phyloP scores from a whole-genome alignment of 2,797 vertebrate genomes.

The Acanthiza pusilla region DNA sequence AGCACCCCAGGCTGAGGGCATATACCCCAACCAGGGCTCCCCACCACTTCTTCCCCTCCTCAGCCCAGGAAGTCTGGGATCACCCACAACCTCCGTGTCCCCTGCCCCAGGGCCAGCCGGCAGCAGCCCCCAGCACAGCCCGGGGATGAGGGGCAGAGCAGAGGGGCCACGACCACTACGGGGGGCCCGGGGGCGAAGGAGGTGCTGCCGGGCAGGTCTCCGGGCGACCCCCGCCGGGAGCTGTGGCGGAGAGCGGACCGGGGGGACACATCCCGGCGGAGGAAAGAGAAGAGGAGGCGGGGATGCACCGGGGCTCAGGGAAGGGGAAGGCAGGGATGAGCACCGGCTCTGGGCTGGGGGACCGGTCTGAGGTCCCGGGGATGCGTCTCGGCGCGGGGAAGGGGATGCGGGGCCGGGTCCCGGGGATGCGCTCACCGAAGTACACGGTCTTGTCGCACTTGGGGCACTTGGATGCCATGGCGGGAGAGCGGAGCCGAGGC shows the following conservation, averaged over 20 bases:
- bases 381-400: background rate
- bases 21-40: background rate
- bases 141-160: background rate
- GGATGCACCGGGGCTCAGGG: background rate
- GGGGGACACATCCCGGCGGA: background rate
- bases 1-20: background rate
- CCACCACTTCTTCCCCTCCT: background rate
- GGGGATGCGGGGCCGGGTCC: background rate
- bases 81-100: rapidly evolving
- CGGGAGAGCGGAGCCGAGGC: background rate
- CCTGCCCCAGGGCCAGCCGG: background rate
- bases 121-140: background rate
- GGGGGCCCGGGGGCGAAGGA: background rate
- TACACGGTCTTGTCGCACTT: slow-evolving; percentile 97
- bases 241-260: background rate
- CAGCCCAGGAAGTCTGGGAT: background rate
- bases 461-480: slow-evolving; percentile 94
- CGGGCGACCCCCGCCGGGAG: background rate
- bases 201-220: background rate
- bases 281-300: background rate
- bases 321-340: background rate
- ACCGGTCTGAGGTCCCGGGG: background rate
- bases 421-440: slow-evolving; percentile 83
- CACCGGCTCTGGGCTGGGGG: background rate
- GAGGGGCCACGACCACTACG: too few species aligned